Evolutionary conservation across 2,888 invertebrate genomes (phyloP).

Genomic region (Thumatha senex): DNA sequence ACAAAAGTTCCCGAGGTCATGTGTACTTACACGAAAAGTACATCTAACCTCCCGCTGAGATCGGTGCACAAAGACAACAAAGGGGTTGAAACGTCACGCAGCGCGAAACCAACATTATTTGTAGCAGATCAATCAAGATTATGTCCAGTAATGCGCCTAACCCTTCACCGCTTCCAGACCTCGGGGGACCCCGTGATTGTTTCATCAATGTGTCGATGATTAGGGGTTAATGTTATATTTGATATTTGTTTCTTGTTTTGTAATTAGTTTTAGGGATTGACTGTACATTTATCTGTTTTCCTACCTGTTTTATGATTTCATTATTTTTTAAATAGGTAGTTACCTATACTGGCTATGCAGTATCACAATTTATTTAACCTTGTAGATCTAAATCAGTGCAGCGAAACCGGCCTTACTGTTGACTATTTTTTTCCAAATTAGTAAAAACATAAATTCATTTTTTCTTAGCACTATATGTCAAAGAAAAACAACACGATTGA

Average conservation of each 20-base stretch:
- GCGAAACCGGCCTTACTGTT: no score
- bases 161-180: constrained; percentile 54
- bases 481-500: neutral
- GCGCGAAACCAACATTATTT: constrained; percentile 68
- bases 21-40: constrained; percentile 42
- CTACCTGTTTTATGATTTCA: no score
- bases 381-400: no score
- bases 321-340: no score
- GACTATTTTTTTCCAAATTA: no score
- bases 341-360: no score
- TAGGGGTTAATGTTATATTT: constrained; percentile 60
- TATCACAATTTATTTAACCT: no score
- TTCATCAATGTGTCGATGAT: constrained; percentile 72
- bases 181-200: constrained; percentile 58
- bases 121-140: constrained; percentile 81
- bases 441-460: no score
- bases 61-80: constrained; percentile 42
- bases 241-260: constrained; percentile 45
- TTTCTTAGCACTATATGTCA: neutral
- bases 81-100: constrained; percentile 49
- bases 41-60: constrained; percentile 46
- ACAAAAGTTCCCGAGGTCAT: constrained; percentile 2
- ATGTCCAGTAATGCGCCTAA: constrained; percentile 68
- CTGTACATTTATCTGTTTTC: no score
- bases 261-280: constrained; percentile 34